These are phyloP conservation scores for Dendrolimus houi DNA, from an alignment of 2,888 invertebrate species.

Conservation along the genomic window DNA sequence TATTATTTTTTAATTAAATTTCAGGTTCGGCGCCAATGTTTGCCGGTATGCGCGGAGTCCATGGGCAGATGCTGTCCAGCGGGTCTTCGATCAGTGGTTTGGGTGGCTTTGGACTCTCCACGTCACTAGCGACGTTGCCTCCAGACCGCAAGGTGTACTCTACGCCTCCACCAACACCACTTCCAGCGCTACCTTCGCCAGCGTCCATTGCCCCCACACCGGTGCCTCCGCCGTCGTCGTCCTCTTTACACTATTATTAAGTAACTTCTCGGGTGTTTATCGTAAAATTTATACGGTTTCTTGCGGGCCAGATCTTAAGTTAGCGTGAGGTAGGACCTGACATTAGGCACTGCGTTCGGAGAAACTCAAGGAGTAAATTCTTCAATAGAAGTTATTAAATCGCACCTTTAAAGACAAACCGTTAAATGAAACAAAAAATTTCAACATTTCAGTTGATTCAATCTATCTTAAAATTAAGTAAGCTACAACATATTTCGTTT, in stretches of 20 bases:
- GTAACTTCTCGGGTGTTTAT: conserved; percentile 4
- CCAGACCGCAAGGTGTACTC: conserved; percentile 78
- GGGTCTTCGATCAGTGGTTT: conserved; percentile 46
- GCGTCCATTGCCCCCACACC: conserved; percentile 45
- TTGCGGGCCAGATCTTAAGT: too few relatives aligned
- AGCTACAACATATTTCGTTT: too few relatives aligned
- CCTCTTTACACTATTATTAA: conserved; percentile 52
- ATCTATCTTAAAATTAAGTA: too few relatives aligned
- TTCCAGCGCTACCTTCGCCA: conserved; percentile 68
- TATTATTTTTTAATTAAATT: conserved; percentile 7
- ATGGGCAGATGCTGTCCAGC: conserved; percentile 59
- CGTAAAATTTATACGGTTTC: too few relatives aligned
- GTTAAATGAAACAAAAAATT: too few relatives aligned
- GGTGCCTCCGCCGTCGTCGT: conserved; percentile 55
- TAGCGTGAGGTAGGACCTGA: too few relatives aligned
- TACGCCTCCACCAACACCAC: conserved; percentile 71
- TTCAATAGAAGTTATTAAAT: too few relatives aligned
- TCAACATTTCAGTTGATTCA: too few relatives aligned
- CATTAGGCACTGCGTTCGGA: too few relatives aligned
- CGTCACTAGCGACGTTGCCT: conserved; percentile 57
- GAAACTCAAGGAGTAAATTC: too few relatives aligned
- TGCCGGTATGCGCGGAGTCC: conserved; percentile 58
- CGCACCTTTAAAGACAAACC: too few relatives aligned
- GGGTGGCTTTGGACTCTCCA: conserved; percentile 51
- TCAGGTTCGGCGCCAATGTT: conserved; percentile 57